These are phyloP conservation scores for Upupa epops DNA, from an alignment of 2,113 vertebrate genomes.

Conservation along the genomic window DNA sequence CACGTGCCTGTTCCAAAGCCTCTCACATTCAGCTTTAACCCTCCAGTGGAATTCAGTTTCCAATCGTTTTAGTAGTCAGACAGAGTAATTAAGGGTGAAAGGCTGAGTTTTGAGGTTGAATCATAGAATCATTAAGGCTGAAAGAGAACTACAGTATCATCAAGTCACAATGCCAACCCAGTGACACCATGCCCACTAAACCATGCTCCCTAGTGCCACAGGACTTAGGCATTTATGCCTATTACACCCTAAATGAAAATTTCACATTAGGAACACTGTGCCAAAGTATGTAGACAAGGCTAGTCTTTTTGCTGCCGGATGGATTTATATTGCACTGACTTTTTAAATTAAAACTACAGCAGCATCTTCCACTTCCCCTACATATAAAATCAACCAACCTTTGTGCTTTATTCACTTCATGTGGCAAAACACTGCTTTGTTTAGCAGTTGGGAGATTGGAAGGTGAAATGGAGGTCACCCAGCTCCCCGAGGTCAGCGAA, in stretches of 20 bases:
- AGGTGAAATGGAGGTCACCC: slow-evolving; percentile 48
- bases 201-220: no score
- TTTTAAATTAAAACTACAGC: slow-evolving; percentile 1
- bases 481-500: neutral
- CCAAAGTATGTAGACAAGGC: neutral
- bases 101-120: no score
- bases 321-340: neutral
- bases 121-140: no score
- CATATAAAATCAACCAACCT: neutral
- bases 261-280: neutral
- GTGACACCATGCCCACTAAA: no score
- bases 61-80: neutral
- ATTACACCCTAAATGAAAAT: neutral
- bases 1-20: neutral
- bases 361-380: neutral
- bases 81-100: neutral
- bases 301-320: neutral
- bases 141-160: no score
- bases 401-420: neutral
- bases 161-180: no score
- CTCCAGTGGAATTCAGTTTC: neutral
- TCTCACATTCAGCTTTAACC: neutral
- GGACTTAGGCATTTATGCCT: neutral
- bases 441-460: slow-evolving; percentile 9
- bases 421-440: slow-evolving; percentile 21